These are phyloP conservation scores for Hozukius guyotensis DNA, from an alignment of 2,797 vertebrate species.

Conservation along the genomic window DNA sequence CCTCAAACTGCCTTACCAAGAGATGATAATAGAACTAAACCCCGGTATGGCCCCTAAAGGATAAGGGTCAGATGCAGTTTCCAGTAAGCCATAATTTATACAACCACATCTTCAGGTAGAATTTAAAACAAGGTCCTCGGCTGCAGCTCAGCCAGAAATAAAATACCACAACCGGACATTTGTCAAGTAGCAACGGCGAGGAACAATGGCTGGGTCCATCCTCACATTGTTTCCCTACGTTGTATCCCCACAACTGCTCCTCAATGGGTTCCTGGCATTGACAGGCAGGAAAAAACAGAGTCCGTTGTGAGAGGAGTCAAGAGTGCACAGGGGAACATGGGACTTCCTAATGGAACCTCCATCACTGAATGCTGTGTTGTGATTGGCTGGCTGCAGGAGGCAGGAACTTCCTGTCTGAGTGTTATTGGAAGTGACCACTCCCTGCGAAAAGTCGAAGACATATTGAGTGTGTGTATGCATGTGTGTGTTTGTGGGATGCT, in stretches of 20 bases:
- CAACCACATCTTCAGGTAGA: slow-evolving; percentile 17
- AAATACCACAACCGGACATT: slow-evolving; percentile 39
- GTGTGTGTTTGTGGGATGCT: slow-evolving; percentile 1
- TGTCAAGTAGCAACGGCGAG: slow-evolving; percentile 46
- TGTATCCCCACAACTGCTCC: slow-evolving; percentile 58
- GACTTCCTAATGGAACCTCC: slow-evolving; percentile 79
- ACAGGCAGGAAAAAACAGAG: slow-evolving; percentile 81
- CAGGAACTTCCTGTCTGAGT: slow-evolving; percentile 69
- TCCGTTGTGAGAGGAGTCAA: slow-evolving; percentile 55
- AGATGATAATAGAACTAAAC: background rate
- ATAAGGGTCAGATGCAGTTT: background rate
- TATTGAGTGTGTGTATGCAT: slow-evolving; percentile 7
- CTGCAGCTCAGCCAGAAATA: slow-evolving; percentile 18
- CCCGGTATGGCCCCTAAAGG: background rate
- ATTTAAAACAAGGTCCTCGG: background rate
- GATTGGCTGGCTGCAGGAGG: slow-evolving; percentile 72
- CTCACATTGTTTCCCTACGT: slow-evolving; percentile 65
- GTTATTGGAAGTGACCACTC: slow-evolving; percentile 66
- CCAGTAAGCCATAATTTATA: background rate
- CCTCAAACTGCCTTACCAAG: background rate
- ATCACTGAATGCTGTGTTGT: slow-evolving; percentile 25
- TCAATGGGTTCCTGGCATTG: slow-evolving; percentile 80
- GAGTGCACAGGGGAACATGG: slow-evolving; percentile 61
- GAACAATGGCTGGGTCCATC: slow-evolving; percentile 76
- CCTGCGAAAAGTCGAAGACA: slow-evolving; percentile 38